Conservation (phyloP, 2,888 invertebrate species). For the Coelinius sp. region DNA sequence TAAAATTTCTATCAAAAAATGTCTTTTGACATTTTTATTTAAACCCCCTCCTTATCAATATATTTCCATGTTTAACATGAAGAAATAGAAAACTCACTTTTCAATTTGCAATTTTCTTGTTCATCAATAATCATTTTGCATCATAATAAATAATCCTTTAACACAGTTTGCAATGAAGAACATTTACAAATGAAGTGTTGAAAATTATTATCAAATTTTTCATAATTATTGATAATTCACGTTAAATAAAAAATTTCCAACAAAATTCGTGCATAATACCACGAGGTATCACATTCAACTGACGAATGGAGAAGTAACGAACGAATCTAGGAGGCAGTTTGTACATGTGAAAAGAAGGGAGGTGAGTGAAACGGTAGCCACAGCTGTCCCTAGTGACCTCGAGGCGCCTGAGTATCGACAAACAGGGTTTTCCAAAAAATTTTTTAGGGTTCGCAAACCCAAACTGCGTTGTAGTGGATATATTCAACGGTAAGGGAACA, state of each 20-base stretch:
- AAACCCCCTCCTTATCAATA: no score
- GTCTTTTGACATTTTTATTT: no score
- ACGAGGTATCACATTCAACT: conserved; percentile 52
- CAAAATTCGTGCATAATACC: conserved; percentile 32
- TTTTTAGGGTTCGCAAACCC: not conserved
- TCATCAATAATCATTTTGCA: conserved; percentile 56
- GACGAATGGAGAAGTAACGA: conserved; percentile 40
- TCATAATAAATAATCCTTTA: not conserved
- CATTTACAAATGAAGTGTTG: not conserved
- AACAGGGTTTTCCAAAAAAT: not conserved
- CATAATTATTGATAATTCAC: no score
- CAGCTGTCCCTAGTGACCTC: conserved; percentile 41
- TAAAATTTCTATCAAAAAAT: no score
- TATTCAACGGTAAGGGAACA: not conserved
- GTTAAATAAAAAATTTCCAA: no score
- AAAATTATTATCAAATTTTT: not conserved
- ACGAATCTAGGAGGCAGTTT: conserved; percentile 37
- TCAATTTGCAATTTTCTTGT: conserved; percentile 47
- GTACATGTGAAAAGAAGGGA: conserved; percentile 38
- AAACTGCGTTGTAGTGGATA: not conserved
- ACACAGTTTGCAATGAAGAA: not conserved
- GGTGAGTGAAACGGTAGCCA: conserved; percentile 36
- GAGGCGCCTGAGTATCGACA: conserved; percentile 2
- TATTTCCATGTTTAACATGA: no score
- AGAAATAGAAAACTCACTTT: conserved; percentile 52